Base-by-base conservation (phyloP, 2,113 vertebrate species). In the Paracyprichromis sp. region DNA sequence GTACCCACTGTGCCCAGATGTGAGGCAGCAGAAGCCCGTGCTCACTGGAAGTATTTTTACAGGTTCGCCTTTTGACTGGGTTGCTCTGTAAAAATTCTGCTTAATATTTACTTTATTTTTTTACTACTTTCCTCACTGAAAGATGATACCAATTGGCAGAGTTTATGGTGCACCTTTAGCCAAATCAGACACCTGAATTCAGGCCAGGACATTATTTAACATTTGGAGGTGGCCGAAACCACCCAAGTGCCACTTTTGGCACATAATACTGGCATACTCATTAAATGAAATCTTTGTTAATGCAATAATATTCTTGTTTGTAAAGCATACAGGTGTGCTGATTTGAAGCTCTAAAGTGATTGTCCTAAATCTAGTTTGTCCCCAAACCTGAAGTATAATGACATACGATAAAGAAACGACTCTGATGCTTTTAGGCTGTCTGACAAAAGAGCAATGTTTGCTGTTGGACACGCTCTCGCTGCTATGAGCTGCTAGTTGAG, bases 71-170 rank as follows among this genome's bases (percentile, higher is more conserved):
- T 89, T 83, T 92, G 86, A 92, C 94, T 66, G 89, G 87, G 89
- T 69, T 78, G 52, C 87, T 90, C 90, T 94, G 92, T 94, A 93
- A 94, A 96, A 90, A 83, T 56, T 79, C 61, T 11, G 80, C 89
- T 93, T 86, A 92, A 83, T 95, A 92, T 96, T 96, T 91, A 95
- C 93, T 94, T 93, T 92, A 59, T 94, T 94, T 91, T 66, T 94
- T 94, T 92, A 95, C 86, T 78, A 47, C 91, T 94, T 95, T 93
- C 89, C 92, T 91, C 86, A 83, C 50, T 92, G 93, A 95, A 94
- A 95, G 84, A 80, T 29, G 85, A 91, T 94, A 88, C 83, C 84
- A 69, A 43, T 89, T 84, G 52, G 82, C 53, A 43, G 40, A 2
- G 69, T 92, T 90, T 76, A 86, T 84, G 85, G 81, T 69, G 53